These are phyloP conservation scores for Archips xylosteana DNA, from an alignment of 2,888 invertebrate species.

Conservation along the genomic window DNA sequence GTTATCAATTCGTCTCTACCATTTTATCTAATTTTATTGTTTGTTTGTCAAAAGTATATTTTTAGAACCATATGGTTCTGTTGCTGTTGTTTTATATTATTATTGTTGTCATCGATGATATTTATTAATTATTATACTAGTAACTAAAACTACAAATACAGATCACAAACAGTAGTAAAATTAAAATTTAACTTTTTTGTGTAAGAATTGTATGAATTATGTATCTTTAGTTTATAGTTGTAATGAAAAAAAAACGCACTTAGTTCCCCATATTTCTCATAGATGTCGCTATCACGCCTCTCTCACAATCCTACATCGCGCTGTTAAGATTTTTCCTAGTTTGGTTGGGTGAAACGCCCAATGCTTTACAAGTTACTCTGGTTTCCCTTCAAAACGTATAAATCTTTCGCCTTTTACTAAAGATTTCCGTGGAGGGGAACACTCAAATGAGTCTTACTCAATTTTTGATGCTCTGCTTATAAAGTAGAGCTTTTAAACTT, in stretches of 20 bases:
- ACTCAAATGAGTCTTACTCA: slow-evolving; percentile 87
- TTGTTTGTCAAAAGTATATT: too few relatives aligned
- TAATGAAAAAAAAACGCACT: not conserved
- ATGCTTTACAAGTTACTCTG: slow-evolving; percentile 70
- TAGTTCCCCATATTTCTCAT: not conserved
- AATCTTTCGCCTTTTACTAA: slow-evolving; percentile 93
- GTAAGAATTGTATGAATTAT: too few relatives aligned
- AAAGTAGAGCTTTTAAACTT: slow-evolving; percentile 3
- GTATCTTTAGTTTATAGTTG: too few relatives aligned
- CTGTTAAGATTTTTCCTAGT: not conserved
- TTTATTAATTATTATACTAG: too few relatives aligned
- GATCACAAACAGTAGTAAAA: too few relatives aligned
- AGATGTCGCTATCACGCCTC: not conserved
- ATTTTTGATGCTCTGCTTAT: slow-evolving; percentile 50
- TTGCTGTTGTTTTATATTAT: too few relatives aligned
- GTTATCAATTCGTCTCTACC: too few relatives aligned
- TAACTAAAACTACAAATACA: too few relatives aligned
- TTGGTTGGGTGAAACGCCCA: not conserved
- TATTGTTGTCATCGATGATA: too few relatives aligned
- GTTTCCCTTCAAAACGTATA: slow-evolving; percentile 89
- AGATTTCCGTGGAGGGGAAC: slow-evolving; percentile 92
- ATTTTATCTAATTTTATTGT: too few relatives aligned
- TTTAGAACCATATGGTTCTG: too few relatives aligned
- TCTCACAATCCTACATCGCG: not conserved
- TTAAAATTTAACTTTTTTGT: too few relatives aligned